phyloP scores from a whole-genome alignment of 2,888 invertebrate species.

The Lithophane semibrunnea region DNA sequence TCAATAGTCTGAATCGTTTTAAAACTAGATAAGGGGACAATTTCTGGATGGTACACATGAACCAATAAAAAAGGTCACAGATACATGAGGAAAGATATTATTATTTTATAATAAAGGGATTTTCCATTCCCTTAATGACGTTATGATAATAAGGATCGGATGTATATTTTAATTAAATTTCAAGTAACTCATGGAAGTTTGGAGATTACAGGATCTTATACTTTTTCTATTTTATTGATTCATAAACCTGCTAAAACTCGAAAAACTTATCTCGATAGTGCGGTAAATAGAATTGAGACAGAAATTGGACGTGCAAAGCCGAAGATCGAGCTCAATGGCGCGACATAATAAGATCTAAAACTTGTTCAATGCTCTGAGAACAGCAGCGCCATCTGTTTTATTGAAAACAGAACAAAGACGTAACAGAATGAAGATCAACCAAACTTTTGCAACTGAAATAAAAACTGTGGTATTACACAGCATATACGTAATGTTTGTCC shows the following conservation, averaged over 20 bases:
- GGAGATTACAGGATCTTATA: not conserved
- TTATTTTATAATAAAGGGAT: no score
- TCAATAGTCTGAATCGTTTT: no score
- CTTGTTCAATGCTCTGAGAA: constrained; percentile 31
- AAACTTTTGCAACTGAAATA: not conserved
- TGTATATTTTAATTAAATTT: no score
- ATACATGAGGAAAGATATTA: no score
- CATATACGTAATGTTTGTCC: not conserved
- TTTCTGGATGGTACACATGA: no score
- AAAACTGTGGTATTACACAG: not conserved
- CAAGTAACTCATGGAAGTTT: no score
- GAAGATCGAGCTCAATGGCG: constrained; percentile 36
- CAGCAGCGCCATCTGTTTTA: constrained; percentile 29
- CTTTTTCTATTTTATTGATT: not conserved
- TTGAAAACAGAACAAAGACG: not conserved
- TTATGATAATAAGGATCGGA: no score
- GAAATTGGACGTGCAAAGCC: constrained; percentile 43
- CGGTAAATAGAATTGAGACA: constrained; percentile 22
- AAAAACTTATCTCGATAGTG: constrained; percentile 15
- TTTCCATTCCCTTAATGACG: no score
- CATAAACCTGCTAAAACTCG: not conserved
- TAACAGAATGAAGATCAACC: not conserved
- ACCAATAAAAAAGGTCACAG: no score
- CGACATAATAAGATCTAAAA: constrained; percentile 50
- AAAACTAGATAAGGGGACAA: no score